Evolutionary conservation across 2,888 invertebrate species (phyloP).

Genomic region (Tuberolachnus salignus): DNA sequence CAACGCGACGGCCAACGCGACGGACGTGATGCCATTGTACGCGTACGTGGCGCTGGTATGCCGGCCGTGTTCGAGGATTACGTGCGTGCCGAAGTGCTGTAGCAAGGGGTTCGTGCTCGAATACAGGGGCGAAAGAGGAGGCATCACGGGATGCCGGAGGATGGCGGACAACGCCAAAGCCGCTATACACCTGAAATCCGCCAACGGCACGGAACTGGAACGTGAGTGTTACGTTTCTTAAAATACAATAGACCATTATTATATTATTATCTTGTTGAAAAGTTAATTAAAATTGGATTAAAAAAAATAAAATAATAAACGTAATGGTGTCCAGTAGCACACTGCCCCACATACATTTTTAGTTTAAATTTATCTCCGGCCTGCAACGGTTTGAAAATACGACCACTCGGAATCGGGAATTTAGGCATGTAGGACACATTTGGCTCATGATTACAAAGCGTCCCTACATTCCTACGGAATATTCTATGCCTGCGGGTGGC

Average conservation of each 20-base stretch:
- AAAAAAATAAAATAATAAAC: no score
- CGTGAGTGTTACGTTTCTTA: slow-evolving; percentile 8
- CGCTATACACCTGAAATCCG: slow-evolving; percentile 6
- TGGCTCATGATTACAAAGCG: neutral
- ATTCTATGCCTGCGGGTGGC: no score
- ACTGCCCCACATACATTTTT: no score
- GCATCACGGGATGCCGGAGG: slow-evolving; percentile 10
- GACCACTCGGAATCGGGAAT: no score
- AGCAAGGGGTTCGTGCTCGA: neutral
- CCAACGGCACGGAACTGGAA: slow-evolving; percentile 16
- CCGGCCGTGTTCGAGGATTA: slow-evolving; percentile 24
- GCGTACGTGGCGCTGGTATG: slow-evolving; percentile 35
- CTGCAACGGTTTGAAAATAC: no score
- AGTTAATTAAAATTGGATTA: no score
- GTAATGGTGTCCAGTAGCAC: no score
- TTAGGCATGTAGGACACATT: neutral
- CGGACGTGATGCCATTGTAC: neutral
- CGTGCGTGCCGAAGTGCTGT: slow-evolving; percentile 46
- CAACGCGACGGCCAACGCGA: neutral
- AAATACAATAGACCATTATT: no score
- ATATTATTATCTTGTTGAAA: no score
- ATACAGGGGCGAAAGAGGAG: neutral
- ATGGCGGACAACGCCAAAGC: slow-evolving; percentile 6
- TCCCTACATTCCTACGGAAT: no score
- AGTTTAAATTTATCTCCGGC: no score